Percentiles rank a stretch among this genome's conserved stretches.
Conservation (phyloP, 2,113 vertebrate genomes). For the Ciconia stormi region DNA sequence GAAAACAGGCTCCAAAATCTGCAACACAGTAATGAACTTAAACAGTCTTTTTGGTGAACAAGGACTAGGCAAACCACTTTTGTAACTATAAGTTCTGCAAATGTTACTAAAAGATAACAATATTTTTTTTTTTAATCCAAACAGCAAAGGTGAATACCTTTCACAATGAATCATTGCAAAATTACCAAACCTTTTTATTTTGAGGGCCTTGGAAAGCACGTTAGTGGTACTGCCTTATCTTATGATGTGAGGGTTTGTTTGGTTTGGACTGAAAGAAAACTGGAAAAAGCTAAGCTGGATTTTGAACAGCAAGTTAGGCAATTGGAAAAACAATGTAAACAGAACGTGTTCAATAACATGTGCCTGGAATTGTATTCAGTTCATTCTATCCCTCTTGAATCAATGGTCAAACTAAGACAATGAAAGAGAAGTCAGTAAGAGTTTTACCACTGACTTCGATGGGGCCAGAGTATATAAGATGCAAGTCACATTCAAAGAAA, state of each 20-base stretch:
- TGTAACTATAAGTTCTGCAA: conserved; percentile 55
- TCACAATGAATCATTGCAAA: conserved; percentile 64
- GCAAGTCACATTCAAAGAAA: neutral
- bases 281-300: conserved; percentile 49
- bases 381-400: neutral
- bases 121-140: conserved; percentile 18
- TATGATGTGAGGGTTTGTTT: conserved; percentile 28
- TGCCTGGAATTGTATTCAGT: neutral
- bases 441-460: neutral
- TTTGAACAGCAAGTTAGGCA: conserved; percentile 60
- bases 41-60: neutral
- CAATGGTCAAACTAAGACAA: neutral
- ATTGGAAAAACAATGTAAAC: conserved; percentile 21
- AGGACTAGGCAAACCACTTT: conserved; percentile 32
- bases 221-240: conserved; percentile 50
- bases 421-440: neutral
- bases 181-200: conserved; percentile 38
- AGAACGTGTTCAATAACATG: neutral
- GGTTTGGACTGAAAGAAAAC: conserved; percentile 42
- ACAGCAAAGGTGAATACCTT: conserved; percentile 60
- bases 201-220: neutral
- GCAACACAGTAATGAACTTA: neutral
- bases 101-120: conserved; percentile 42
- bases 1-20: neutral
- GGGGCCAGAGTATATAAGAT: neutral